Evolutionary conservation across 2,888 invertebrate species (phyloP).

Genomic region (Stegana nigrithorax): DNA sequence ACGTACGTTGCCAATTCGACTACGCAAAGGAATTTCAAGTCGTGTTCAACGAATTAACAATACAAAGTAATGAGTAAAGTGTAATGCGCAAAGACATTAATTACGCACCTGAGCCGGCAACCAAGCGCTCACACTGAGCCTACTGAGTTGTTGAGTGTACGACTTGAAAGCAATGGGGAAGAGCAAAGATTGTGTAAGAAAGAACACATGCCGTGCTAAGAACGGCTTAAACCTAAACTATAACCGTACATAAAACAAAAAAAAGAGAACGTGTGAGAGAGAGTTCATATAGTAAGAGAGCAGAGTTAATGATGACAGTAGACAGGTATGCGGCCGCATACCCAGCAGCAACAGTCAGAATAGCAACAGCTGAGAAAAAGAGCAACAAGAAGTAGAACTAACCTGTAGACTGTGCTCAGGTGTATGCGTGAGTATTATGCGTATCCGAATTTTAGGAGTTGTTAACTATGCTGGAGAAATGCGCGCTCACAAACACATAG

Average conservation of each 20-base stretch:
- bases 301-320: neutral
- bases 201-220: neutral
- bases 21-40: neutral
- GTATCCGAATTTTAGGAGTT: slow-evolving; percentile 2
- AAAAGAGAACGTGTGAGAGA: neutral
- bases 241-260: no score
- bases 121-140: no score
- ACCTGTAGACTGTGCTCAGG: neutral
- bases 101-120: slow-evolving; percentile 9
- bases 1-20: neutral
- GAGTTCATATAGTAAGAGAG: neutral
- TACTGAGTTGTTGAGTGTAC: no score
- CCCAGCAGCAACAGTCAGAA: neutral
- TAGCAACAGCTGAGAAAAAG: neutral
- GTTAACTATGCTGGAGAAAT: slow-evolving; percentile 10
- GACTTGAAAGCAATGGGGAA: neutral
- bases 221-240: neutral
- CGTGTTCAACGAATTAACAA: neutral
- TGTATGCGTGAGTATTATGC: neutral
- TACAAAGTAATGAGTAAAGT: neutral
- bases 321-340: neutral
- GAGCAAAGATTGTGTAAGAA: neutral
- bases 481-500: neutral
- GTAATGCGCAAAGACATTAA: slow-evolving; percentile 2
- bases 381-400: neutral